Evolutionary conservation across 2,888 invertebrate species (phyloP).

Genomic region (Macaria liturata): DNA sequence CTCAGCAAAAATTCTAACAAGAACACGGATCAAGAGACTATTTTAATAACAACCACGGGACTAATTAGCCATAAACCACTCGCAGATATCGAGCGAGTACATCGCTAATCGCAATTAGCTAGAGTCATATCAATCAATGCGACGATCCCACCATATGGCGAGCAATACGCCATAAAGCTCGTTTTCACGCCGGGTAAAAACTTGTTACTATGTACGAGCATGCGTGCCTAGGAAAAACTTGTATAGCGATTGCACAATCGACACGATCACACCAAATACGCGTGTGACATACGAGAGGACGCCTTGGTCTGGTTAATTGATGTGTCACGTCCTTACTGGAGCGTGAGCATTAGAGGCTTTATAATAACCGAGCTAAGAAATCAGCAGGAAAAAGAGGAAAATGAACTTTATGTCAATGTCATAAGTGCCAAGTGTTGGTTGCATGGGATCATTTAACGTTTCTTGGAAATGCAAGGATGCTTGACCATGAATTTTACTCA

Average conservation of each 20-base stretch:
- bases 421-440: too few relatives aligned
- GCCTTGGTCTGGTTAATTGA: slow-evolving; percentile 34
- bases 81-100: too few relatives aligned
- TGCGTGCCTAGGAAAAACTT: slow-evolving; percentile 14
- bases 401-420: too few relatives aligned
- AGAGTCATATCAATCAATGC: slow-evolving; percentile 25
- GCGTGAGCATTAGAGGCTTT: slow-evolving; percentile 17
- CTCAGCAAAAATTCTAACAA: too few relatives aligned
- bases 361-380: too few relatives aligned
- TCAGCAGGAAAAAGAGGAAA: too few relatives aligned
- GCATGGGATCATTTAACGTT: too few relatives aligned
- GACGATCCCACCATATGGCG: slow-evolving; percentile 23
- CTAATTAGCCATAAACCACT: too few relatives aligned
- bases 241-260: slow-evolving; percentile 25
- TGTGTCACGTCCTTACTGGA: slow-evolving; percentile 34
- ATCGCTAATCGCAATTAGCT: slow-evolving; percentile 8
- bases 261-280: slow-evolving; percentile 29
- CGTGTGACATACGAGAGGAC: slow-evolving; percentile 27
- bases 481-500: too few relatives aligned
- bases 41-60: too few relatives aligned
- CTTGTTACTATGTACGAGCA: slow-evolving; percentile 14
- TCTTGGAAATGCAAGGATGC: too few relatives aligned
- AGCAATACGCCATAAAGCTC: slow-evolving; percentile 13
- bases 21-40: too few relatives aligned
- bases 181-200: slow-evolving; percentile 20